Evolutionary conservation across 1,140 invertebrate genomes (phyloP), one percentile per base, ranked within the genome.

Genomic region (Microplitis demolitor): DNA sequence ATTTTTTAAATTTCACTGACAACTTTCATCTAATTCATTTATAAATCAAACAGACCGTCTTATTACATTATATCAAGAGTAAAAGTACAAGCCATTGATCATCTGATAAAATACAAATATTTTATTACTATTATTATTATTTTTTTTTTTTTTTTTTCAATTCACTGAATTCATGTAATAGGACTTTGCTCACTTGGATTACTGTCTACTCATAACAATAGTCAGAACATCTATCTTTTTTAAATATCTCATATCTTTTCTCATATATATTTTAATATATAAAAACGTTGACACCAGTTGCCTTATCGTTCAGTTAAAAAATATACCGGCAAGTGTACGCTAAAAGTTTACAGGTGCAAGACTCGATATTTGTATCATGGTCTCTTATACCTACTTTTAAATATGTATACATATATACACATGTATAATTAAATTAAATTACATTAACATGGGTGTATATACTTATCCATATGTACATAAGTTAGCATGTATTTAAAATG

Each of bases 311-410:
- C 45, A n/a, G 37, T 37, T 13, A 31, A 24, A 66, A 37, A 66
- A 39, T 63, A 16, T 4, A 63, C 11, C 61, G 45, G 51, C 63
- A 51, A 66, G 63, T 66, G 14, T 53, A 45, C 39, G 11, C 39
- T 45, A 45, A 45, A 39, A 45, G 39, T 45, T 45, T 45, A 66
- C 63, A 66, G 63, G 63, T 66, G 63, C 45, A 66, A 39, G 35
- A 63, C 35, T 63, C 35, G 11, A n/a, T 66, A 60, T 24, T 60
- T 60, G 58, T 16, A 56, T n/a, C 14, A 56, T 16, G 11, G 53
- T 3, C 58, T 31, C 16, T 60, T 13, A 31, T 11, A 16, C 39
- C 39, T 45, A 60, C 0, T 60, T 11, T 60, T 11, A 60, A 3
- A n/a, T 56, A 56, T 4, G n/a, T n/a, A n/a, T n/a, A 60, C 31